These are phyloP conservation scores for Procavia capensis DNA, from an alignment of 2,113 vertebrate species.

Conservation along the genomic window DNA sequence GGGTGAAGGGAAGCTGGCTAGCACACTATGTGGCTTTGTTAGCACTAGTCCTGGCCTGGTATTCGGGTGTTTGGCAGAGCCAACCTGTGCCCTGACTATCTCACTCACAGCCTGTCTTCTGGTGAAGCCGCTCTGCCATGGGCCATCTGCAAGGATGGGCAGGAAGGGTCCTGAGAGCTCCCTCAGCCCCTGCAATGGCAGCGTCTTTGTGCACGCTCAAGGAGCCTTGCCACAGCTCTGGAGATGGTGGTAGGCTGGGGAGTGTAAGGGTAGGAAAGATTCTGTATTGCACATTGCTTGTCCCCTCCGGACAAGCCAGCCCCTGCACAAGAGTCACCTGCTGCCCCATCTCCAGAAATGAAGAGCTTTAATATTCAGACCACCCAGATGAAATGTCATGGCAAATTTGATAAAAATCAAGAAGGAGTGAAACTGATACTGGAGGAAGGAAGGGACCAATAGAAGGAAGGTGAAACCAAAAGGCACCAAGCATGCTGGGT, in stretches of 20 bases:
- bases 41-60: constrained; percentile 79
- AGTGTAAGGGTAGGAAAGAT: constrained; percentile 10
- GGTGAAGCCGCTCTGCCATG: constrained; percentile 42
- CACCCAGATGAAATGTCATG: constrained; percentile 89
- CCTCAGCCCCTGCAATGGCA: accelerated
- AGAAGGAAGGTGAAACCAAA: constrained; percentile 77
- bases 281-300: constrained; percentile 76
- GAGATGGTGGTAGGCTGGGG: background rate
- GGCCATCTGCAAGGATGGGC: background rate
- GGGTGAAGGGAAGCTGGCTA: constrained; percentile 67
- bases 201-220: background rate
- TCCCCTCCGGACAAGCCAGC: constrained; percentile 63
- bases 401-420: constrained; percentile 80
- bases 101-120: constrained; percentile 64
- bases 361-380: constrained; percentile 83
- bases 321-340: constrained; percentile 70
- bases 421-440: constrained; percentile 71
- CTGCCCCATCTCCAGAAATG: constrained; percentile 72
- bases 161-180: background rate
- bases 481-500: constrained; percentile 84
- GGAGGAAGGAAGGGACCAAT: background rate
- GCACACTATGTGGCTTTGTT: constrained; percentile 80
- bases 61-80: constrained; percentile 80
- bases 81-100: constrained; percentile 38
- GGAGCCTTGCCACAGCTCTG: background rate